phyloP scores from a whole-genome alignment of 2,797 vertebrate genomes.

The Gambelia wislizenii region DNA sequence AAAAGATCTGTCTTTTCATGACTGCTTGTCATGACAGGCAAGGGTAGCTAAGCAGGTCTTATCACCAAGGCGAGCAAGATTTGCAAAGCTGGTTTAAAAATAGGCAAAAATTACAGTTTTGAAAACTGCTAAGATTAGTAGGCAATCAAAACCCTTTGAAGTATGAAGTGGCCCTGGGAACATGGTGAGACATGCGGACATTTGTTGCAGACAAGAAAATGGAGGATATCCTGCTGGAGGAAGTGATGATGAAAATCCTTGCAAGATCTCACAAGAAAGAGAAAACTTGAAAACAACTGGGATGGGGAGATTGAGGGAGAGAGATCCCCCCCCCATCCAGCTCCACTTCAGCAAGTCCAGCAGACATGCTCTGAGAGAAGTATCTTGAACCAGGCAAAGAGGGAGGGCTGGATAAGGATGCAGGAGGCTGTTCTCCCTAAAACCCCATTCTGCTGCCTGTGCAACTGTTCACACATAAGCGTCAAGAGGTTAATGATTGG shows the following conservation, averaged over 20 bases:
- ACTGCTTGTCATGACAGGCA: neutral
- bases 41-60: fast-evolving
- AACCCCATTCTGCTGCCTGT: neutral
- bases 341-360: neutral
- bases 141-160: constrained; percentile 2
- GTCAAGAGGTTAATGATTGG: neutral
- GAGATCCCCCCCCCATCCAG: neutral
- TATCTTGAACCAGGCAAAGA: neutral
- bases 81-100: neutral
- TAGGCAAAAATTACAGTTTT: neutral
- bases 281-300: neutral
- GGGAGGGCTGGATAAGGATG: neutral
- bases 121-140: neutral
- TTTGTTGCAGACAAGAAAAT: neutral
- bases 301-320: neutral
- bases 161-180: neutral
- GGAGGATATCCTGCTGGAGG: fast-evolving
- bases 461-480: neutral
- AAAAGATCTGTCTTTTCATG: neutral
- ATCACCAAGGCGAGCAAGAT: neutral
- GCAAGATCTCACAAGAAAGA: neutral
- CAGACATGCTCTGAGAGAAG: neutral
- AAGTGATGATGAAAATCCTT: neutral
- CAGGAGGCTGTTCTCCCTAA: neutral
- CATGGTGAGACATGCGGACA: neutral